Conservation (phyloP, 2,113 vertebrate species). For the Aegypius monachus region DNA sequence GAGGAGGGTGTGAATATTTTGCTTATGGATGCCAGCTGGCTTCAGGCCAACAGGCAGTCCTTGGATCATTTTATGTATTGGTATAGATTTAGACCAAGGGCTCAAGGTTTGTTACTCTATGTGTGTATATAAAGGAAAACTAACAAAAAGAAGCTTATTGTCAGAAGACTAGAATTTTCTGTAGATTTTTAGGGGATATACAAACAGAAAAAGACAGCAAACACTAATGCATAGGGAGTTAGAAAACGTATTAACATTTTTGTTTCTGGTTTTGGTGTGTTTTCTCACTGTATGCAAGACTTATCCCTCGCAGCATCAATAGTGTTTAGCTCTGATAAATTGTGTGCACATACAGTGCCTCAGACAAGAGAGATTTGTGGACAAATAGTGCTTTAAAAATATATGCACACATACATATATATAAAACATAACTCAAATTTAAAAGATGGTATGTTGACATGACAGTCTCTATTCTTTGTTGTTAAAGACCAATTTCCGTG, state of each 20-base stretch:
- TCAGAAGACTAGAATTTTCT: not conserved
- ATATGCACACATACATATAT: not conserved
- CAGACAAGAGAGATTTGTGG: not conserved
- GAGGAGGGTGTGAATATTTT: not conserved
- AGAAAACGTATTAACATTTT: not conserved
- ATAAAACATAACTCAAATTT: not conserved
- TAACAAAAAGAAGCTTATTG: not conserved
- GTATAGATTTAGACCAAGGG: not conserved
- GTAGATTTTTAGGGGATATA: not conserved
- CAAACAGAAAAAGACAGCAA: not conserved
- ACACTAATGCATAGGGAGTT: not conserved
- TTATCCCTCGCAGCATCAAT: not conserved
- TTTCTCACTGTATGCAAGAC: not conserved
- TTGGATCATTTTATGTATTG: not conserved
- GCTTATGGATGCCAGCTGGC: not conserved
- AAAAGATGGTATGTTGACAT: not conserved
- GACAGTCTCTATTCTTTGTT: not conserved
- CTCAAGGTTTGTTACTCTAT: not conserved
- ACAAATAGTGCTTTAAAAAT: not conserved
- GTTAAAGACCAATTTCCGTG: not conserved
- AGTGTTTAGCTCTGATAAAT: fast-evolving
- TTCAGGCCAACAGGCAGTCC: not conserved
- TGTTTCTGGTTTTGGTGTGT: not conserved
- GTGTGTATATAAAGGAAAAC: not conserved
- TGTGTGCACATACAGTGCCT: not conserved